phyloP scores from a whole-genome alignment of 2,113 vertebrate species.

The Turnix velox region DNA sequence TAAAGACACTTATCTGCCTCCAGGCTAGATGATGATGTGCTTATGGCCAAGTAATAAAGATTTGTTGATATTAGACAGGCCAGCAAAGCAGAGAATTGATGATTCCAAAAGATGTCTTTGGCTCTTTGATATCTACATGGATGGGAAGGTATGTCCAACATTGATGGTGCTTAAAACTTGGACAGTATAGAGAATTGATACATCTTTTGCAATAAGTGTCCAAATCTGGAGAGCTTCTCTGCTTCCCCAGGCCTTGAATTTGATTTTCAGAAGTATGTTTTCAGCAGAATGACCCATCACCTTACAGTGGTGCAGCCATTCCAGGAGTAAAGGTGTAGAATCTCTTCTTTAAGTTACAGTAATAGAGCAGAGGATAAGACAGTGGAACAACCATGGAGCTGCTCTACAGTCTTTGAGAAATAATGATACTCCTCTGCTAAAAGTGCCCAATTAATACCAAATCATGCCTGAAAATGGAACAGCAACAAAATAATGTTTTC shows the following conservation, averaged over 20 bases:
- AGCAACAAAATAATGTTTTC: constrained; percentile 72
- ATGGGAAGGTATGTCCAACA: background rate
- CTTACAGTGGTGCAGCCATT: background rate
- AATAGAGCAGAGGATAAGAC: background rate
- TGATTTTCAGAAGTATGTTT: background rate
- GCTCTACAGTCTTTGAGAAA: constrained; percentile 35
- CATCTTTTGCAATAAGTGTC: background rate
- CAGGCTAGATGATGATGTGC: background rate
- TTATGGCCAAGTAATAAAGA: background rate
- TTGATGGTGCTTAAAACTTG: background rate
- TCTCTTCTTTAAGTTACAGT: constrained; percentile 27
- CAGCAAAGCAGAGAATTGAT: background rate
- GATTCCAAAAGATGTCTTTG: background rate
- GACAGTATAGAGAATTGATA: background rate
- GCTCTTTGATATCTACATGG: background rate
- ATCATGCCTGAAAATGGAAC: constrained; percentile 45
- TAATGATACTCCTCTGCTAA: constrained; percentile 46
- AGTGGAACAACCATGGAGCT: background rate
- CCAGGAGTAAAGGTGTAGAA: background rate
- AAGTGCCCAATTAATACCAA: constrained; percentile 55
- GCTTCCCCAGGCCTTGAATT: background rate
- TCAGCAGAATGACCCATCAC: background rate
- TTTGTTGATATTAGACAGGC: background rate
- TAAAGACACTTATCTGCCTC: background rate
- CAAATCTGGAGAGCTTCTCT: background rate